phyloP scores from a whole-genome alignment of 2,888 invertebrate genomes.

The Automeris io region DNA sequence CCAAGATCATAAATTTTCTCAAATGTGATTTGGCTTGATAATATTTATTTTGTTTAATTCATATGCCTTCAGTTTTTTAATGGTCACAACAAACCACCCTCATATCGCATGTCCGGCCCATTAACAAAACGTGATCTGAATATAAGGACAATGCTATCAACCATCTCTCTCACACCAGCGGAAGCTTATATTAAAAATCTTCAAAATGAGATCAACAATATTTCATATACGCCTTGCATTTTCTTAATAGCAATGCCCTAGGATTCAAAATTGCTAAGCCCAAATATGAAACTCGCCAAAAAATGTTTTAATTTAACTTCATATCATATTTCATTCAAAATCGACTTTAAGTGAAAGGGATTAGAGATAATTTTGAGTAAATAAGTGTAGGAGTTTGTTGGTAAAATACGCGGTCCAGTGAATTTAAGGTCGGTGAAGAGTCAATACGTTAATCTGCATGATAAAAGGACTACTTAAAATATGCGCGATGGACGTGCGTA shows the following conservation, averaged over 20 bases:
- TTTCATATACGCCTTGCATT: neutral
- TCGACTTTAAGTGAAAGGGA: neutral
- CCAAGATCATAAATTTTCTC: too few species aligned
- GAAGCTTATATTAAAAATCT: constrained; percentile 38
- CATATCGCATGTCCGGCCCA: constrained; percentile 44
- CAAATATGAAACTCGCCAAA: constrained; percentile 10
- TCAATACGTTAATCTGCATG: constrained; percentile 73
- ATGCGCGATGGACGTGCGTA: constrained; percentile 44
- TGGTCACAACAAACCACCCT: constrained; percentile 54
- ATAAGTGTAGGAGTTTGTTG: constrained; percentile 7
- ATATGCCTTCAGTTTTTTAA: constrained; percentile 30
- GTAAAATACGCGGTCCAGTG: constrained; percentile 22
- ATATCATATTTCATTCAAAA: neutral
- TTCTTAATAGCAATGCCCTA: constrained; percentile 7
- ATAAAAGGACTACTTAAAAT: constrained; percentile 68
- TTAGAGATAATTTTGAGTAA: neutral
- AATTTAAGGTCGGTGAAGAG: constrained; percentile 32
- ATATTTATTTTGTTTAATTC: constrained; percentile 17
- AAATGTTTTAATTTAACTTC: neutral
- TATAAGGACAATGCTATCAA: constrained; percentile 40
- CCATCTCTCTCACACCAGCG: constrained; percentile 40
- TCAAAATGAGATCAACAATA: constrained; percentile 20
- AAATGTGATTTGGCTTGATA: neutral
- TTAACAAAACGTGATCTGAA: constrained; percentile 47
- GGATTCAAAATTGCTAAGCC: constrained; percentile 10